A percentile compares a stretch with the other conserved stretches of the same genome.
phyloP scores from a whole-genome alignment of 2,888 invertebrate genomes.

The Hartigia nigra region DNA sequence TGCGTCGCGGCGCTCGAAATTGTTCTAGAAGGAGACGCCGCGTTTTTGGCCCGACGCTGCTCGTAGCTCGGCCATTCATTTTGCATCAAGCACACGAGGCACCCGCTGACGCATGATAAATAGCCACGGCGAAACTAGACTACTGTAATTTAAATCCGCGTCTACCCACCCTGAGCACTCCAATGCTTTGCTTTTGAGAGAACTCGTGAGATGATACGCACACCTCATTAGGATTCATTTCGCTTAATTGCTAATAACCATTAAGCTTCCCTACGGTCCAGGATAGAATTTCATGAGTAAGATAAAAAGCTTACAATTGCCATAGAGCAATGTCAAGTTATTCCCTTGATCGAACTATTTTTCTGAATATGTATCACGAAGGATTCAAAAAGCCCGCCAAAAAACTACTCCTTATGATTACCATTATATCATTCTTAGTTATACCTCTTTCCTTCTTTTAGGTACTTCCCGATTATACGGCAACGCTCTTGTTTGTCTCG shows the following conservation, averaged over 20 bases:
- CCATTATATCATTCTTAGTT: neutral
- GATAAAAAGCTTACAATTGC: too few species aligned
- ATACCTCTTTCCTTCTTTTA: neutral
- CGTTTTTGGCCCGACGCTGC: constrained; percentile 2
- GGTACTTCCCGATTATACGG: neutral
- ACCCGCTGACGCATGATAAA: neutral
- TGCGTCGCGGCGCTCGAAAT: neutral
- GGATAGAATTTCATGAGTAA: neutral
- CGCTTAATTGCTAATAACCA: neutral
- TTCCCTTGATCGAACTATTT: neutral
- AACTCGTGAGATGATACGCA: neutral
- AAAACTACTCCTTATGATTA: neutral
- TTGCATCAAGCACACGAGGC: neutral
- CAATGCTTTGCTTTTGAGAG: neutral
- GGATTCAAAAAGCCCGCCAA: neutral
- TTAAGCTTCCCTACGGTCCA: neutral
- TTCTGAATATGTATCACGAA: neutral
- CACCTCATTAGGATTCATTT: neutral
- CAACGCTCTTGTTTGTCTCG: neutral
- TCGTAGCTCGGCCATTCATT: neutral
- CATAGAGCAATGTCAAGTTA: too few species aligned
- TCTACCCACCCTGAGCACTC: neutral
- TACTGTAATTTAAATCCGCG: neutral
- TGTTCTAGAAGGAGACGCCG: neutral
- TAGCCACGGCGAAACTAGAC: constrained; percentile 4